Base-by-base conservation (phyloP, 2,113 vertebrate species). In the Condylura cristata region DNA sequence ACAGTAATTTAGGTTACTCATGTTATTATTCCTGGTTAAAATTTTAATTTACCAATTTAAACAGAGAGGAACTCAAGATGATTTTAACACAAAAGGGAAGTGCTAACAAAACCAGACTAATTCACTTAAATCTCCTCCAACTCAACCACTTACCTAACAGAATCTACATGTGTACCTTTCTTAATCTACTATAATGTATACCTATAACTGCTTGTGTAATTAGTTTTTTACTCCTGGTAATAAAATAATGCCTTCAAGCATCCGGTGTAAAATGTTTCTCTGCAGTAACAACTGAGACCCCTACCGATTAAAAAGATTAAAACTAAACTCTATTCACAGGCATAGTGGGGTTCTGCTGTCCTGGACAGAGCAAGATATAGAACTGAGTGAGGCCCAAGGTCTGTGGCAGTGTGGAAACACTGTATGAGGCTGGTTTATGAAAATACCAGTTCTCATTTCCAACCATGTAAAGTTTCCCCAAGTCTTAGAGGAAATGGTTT, bases 61-160 rank as follows among this genome's bases (percentile, higher is more conserved):
- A 84, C 12, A 7, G 24, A 87, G 37, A 76, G 6, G 22, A 32
- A 1, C 63, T 48, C 75, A 76, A 87, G 34, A 32, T 61, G 22
- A 60, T 92, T 96, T 87, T 92, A 91, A 86, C 18, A 72, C 24
- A 95, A 68, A 83, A 89, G 30, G 14, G 8, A 96, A 76, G 6
- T 76, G 58, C n/a, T 86, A 91, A 37, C 26, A 39, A 68, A 80
- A 89, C 93, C 39, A 68, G 39, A 61, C 18, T 63, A 85, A 89
- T 78, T 5, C 34, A 88, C 72, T 93, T 26, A 66, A 46, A 86
- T 17, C 32, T 70, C 70, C 72, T 95, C 88, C 32, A 88, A 81
- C 24, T 81, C 44, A 95, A 76, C 51, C 79, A 63, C 82, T 84
- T 89, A 84, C 84, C 39, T 93, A 70, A 71, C 3, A 78, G 9